phyloP scores from a whole-genome alignment of 1,140 invertebrate species.

The Drosophila navojoa region DNA sequence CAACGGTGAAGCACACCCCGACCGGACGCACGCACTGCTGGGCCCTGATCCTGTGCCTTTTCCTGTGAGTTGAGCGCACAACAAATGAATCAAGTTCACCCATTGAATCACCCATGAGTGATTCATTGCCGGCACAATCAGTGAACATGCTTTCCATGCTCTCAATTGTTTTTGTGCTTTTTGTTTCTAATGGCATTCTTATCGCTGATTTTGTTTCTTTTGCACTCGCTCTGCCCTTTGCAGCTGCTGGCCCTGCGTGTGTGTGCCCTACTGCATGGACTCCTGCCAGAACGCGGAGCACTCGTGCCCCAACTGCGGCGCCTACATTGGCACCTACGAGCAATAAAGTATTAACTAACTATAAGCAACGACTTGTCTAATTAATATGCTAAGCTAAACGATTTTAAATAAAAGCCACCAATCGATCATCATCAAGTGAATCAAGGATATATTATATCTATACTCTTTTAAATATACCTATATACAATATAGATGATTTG shows the following conservation, averaged over 20 bases:
- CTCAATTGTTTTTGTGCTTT: not conserved
- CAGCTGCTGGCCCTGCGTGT: constrained; percentile 87
- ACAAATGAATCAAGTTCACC: not conserved
- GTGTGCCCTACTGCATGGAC: constrained; percentile 88
- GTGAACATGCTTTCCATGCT: not conserved
- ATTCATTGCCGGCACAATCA: constrained; percentile 6
- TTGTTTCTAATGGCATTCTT: not conserved
- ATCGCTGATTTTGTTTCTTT: not conserved
- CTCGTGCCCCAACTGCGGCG: constrained; percentile 88
- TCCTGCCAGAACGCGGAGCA: constrained; percentile 87
- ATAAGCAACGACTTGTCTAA: constrained; percentile 22
- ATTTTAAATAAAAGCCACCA: not conserved
- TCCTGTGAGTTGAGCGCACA: constrained; percentile 83
- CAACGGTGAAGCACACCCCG: constrained; percentile 84
- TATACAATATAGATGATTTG: no score
- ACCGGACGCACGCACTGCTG: constrained; percentile 86
- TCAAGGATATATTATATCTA: no score
- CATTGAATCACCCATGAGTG: constrained; percentile 19
- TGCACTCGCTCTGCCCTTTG: not conserved
- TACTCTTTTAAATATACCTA: no score
- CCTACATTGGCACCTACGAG: constrained; percentile 86
- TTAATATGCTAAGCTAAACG: constrained; percentile 11
- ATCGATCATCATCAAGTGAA: not conserved
- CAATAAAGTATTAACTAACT: constrained; percentile 40
- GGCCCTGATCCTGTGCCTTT: constrained; percentile 85